A percentile compares a stretch with the other conserved stretches of the same genome.
These are phyloP conservation scores for Drosophila nannoptera DNA, from an alignment of 1,140 invertebrate genomes.

Conservation along the genomic window DNA sequence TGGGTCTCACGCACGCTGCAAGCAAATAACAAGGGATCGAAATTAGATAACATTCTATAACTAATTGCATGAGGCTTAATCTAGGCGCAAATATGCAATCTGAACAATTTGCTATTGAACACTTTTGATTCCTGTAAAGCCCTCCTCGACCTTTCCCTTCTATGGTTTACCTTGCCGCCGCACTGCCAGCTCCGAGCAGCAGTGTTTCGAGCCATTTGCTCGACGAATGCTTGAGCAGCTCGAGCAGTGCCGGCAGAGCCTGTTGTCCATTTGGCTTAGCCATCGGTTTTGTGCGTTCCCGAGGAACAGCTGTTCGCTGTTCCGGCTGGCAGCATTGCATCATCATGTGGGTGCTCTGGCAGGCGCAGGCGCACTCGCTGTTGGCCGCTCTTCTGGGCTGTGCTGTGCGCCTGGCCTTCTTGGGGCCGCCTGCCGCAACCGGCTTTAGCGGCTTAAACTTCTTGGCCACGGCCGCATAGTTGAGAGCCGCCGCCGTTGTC, in stretches of 20 bases:
- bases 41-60: background rate
- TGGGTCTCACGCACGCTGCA: conserved; percentile 95
- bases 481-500: conserved; percentile 57
- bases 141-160: no score
- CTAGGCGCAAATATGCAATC: background rate
- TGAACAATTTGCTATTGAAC: background rate
- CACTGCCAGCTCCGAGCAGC: conserved; percentile 59
- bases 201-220: conserved; percentile 59
- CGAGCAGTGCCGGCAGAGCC: conserved; percentile 55
- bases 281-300: conserved; percentile 7
- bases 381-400: conserved; percentile 23
- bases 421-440: conserved; percentile 69
- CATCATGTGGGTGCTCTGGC: conserved; percentile 33
- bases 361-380: conserved; percentile 63
- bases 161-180: conserved; percentile 41
- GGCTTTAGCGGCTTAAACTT: conserved; percentile 73
- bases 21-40: conserved; percentile 32
- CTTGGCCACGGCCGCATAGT: conserved; percentile 73
- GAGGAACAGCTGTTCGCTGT: conserved; percentile 48
- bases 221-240: conserved; percentile 67
- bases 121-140: background rate
- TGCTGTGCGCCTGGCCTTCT: conserved; percentile 69
- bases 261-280: conserved; percentile 18
- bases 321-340: conserved; percentile 44
- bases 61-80: background rate